These are phyloP conservation scores for Enteromius fasciolatus DNA, from an alignment of 2,797 vertebrate genomes.

Conservation along the genomic window DNA sequence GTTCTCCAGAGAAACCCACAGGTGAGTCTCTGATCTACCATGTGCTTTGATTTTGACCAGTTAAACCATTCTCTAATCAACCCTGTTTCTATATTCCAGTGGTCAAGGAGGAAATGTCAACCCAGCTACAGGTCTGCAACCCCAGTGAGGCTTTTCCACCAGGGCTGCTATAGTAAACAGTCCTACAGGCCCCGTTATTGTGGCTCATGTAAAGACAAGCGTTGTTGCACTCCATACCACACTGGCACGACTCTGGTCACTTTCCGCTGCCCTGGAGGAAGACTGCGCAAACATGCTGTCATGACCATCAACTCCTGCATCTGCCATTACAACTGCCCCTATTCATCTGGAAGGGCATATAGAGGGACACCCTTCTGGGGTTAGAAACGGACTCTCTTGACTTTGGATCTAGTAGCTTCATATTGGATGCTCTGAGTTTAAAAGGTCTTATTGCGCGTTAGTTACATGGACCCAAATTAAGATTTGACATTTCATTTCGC, in stretches of 20 bases:
- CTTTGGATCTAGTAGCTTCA: neutral
- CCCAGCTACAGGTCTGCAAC: slow-evolving; percentile 69
- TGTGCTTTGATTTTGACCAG: neutral
- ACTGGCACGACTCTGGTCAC: slow-evolving; percentile 70
- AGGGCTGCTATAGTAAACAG: slow-evolving; percentile 74
- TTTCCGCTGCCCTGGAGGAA: slow-evolving; percentile 72
- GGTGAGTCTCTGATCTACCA: slow-evolving; percentile 64
- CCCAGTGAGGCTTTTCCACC: slow-evolving; percentile 70
- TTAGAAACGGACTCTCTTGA: slow-evolving; percentile 55
- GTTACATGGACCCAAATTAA: neutral
- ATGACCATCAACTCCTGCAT: slow-evolving; percentile 80
- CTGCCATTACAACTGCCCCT: slow-evolving; percentile 77
- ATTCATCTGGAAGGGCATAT: slow-evolving; percentile 45
- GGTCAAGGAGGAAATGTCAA: slow-evolving; percentile 65
- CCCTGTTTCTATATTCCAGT: slow-evolving; percentile 55
- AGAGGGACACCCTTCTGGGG: slow-evolving; percentile 66
- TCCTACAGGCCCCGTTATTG: slow-evolving; percentile 73
- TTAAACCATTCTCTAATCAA: neutral
- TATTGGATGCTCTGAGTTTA: slow-evolving; percentile 4
- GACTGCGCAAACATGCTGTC: slow-evolving; percentile 64
- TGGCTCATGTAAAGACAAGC: slow-evolving; percentile 72
- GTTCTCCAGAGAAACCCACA: slow-evolving; percentile 25
- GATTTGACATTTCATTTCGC: neutral
- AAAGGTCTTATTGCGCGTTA: neutral
- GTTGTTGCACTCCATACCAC: slow-evolving; percentile 76